Percentiles rank a stretch among this genome's conserved stretches.
Conservation (phyloP, 2,797 vertebrate genomes). For the Sciaenops ocellatus region DNA sequence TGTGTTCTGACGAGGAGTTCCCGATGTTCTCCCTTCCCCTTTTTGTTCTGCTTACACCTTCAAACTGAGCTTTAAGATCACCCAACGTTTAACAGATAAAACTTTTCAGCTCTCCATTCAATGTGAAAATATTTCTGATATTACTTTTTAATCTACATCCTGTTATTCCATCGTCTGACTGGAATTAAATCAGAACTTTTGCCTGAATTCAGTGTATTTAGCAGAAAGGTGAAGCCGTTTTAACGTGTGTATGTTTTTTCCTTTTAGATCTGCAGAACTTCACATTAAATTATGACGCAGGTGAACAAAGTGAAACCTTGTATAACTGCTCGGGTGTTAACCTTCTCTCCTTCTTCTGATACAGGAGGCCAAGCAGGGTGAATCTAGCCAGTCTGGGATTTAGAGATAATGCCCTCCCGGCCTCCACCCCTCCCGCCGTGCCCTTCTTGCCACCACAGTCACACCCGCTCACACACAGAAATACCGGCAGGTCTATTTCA, state of each 20-base stretch:
- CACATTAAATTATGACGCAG: not conserved
- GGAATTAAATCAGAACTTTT: not conserved
- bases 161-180: not conserved
- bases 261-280: not conserved
- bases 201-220: not conserved
- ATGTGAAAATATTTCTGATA: too few species aligned
- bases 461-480: slow-evolving; percentile 23
- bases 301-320: slow-evolving; percentile 18
- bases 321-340: slow-evolving; percentile 24
- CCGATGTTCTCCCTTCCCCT: too few species aligned
- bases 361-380: slow-evolving; percentile 64
- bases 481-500: slow-evolving; percentile 42
- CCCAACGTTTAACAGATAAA: too few species aligned
- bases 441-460: slow-evolving; percentile 48
- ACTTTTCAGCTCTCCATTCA: too few species aligned
- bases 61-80: too few species aligned
- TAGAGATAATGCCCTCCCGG: slow-evolving; percentile 73
- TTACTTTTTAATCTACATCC: too few species aligned
- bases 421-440: slow-evolving; percentile 31
- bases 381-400: slow-evolving; percentile 63
- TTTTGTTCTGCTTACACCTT: too few species aligned
- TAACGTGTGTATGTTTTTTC: not conserved
- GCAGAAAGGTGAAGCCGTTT: not conserved
- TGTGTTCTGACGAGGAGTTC: too few species aligned
- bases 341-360: slow-evolving; percentile 36